Evolutionary conservation across 1,140 invertebrate genomes (phyloP).

Genomic region (Ceratosolen solmsi): DNA sequence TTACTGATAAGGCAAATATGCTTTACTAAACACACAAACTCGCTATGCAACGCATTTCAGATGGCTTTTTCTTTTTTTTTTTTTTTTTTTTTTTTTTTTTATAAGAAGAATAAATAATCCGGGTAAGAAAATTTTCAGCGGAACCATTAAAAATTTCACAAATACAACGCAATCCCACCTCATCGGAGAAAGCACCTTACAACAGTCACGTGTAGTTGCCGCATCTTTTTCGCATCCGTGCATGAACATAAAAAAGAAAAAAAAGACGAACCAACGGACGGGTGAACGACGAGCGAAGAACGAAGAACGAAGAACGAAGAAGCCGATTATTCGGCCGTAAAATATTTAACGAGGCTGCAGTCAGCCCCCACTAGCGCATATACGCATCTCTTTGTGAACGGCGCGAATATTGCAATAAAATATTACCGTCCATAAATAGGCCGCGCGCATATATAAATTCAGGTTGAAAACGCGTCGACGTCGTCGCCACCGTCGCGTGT

Average conservation of each 20-base stretch:
- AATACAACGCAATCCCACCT: neutral
- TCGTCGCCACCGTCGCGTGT: neutral
- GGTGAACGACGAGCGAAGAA: constrained; percentile 25
- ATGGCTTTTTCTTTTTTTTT: too few relatives aligned
- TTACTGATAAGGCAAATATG: too few relatives aligned
- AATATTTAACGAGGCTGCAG: constrained; percentile 69
- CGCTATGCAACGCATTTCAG: too few relatives aligned
- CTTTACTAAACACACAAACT: too few relatives aligned
- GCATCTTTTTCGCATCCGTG: too few relatives aligned
- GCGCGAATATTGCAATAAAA: constrained; percentile 71
- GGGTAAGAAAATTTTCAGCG: neutral
- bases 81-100: too few relatives aligned
- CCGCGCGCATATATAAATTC: constrained; percentile 57
- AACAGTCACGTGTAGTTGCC: neutral
- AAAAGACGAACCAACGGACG: constrained; percentile 3
- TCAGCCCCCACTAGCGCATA: neutral
- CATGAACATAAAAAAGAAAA: constrained; percentile 12
- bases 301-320: constrained; percentile 48
- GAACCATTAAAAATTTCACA: constrained; percentile 7
- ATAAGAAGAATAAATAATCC: too few relatives aligned
- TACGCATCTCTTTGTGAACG: constrained; percentile 69
- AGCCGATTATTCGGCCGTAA: constrained; percentile 64
- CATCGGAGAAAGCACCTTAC: neutral
- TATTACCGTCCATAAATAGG: constrained; percentile 57
- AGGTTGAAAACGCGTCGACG: constrained; percentile 18